Conservation (phyloP, 2,797 vertebrate species). For the Chelidonichthys spinosus region DNA sequence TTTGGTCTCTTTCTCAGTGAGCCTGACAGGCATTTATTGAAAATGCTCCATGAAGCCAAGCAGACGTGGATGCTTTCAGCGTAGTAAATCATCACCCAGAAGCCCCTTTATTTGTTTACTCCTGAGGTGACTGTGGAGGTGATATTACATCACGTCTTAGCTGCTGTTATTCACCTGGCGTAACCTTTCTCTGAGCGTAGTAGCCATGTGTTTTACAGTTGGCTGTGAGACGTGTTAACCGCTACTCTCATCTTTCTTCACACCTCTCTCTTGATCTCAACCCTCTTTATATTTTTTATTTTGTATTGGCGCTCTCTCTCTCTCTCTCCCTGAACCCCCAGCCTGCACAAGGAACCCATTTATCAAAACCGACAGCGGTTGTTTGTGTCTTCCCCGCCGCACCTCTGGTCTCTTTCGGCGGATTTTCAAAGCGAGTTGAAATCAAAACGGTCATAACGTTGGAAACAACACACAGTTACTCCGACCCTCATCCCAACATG, state of each 20-base stretch:
- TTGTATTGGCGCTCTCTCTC: neutral
- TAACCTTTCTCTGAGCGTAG: conserved; percentile 10
- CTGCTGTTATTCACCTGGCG: conserved; percentile 4
- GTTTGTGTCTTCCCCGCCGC: conserved; percentile 18
- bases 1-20: neutral
- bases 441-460: neutral
- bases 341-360: conserved; percentile 48
- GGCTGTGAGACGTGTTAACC: neutral
- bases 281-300: neutral
- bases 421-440: conserved; percentile 8
- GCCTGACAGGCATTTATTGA: neutral
- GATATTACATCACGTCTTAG: neutral
- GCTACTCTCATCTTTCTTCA: conserved; percentile 5
- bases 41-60: conserved; percentile 3
- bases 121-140: neutral
- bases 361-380: conserved; percentile 54
- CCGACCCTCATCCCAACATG: no score
- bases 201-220: neutral
- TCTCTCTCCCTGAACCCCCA: neutral
- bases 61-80: neutral
- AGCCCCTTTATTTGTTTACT: neutral
- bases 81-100: neutral
- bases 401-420: conserved; percentile 24
- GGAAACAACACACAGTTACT: conserved; percentile 7
- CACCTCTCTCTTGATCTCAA: neutral